phyloP scores from a whole-genome alignment of 1,140 invertebrate genomes.

The Drosophila lacertosa region DNA sequence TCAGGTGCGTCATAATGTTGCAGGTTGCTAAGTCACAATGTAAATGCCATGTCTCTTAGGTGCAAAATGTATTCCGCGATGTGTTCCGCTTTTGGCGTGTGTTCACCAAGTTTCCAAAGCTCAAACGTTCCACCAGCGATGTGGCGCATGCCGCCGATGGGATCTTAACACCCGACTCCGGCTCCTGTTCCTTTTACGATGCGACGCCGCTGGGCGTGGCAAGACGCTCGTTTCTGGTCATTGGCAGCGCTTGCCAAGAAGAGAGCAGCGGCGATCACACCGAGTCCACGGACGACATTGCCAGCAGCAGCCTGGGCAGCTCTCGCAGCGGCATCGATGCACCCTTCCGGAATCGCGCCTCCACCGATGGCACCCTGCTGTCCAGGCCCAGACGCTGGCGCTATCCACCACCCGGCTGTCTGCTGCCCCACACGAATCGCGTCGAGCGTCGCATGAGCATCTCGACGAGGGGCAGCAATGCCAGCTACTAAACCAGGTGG shows the following conservation, averaged over 20 bases:
- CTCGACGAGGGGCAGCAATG: conserved; percentile 86
- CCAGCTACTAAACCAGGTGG: conserved; percentile 83
- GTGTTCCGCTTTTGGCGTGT: conserved; percentile 89
- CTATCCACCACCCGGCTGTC: conserved; percentile 84
- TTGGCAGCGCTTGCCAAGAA: conserved; percentile 71
- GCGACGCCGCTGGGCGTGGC: conserved; percentile 57
- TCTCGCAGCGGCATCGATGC: conserved; percentile 71
- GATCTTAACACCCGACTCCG: conserved; percentile 67
- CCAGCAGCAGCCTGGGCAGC: conserved; percentile 66
- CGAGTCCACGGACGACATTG: conserved; percentile 75
- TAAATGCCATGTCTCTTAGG: no score
- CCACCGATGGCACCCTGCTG: conserved; percentile 86
- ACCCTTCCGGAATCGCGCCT: conserved; percentile 87
- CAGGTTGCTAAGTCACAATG: no score
- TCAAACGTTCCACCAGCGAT: conserved; percentile 86
- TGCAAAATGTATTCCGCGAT: conserved; percentile 88
- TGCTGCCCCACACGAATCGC: conserved; percentile 82
- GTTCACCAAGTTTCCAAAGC: conserved; percentile 87
- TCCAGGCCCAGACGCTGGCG: conserved; percentile 85
- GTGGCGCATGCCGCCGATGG: conserved; percentile 70
- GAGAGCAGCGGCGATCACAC: conserved; percentile 69
- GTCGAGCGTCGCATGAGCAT: conserved; percentile 86
- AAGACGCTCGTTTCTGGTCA: conserved; percentile 74
- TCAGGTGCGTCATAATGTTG: conserved; percentile 86
- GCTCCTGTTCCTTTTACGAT: conserved; percentile 74